Conservation (phyloP, 35 echinoderm and acorn worm species). For the Lytechinus variegatus region DNA sequence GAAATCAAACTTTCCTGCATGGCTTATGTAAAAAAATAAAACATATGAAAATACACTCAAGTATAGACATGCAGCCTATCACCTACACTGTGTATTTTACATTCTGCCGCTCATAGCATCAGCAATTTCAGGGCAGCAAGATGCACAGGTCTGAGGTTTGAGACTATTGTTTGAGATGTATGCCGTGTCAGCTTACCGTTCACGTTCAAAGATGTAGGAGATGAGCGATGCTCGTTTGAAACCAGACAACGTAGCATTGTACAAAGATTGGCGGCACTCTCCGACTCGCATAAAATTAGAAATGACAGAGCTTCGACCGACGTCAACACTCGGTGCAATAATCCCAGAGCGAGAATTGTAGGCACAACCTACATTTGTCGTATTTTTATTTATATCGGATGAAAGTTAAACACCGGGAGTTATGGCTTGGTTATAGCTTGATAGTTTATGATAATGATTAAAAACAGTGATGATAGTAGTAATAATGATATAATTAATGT, state of each 20-base stretch:
- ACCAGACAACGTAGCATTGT: background rate
- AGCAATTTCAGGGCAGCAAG: background rate
- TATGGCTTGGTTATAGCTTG: too few relatives aligned
- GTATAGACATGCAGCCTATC: too few relatives aligned
- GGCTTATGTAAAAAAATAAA: background rate
- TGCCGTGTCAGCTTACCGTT: background rate
- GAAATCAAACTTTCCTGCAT: background rate
- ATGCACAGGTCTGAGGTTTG: background rate
- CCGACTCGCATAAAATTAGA: background rate
- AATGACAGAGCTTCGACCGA: background rate
- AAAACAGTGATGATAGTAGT: too few relatives aligned
- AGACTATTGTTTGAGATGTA: background rate
- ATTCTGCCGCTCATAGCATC: background rate
- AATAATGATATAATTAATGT: too few relatives aligned
- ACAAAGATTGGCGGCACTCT: background rate
- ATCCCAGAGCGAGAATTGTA: background rate
- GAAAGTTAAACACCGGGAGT: too few relatives aligned
- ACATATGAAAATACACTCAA: background rate
- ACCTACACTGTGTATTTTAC: background rate
- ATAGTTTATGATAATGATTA: too few relatives aligned
- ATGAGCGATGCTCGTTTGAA: background rate
- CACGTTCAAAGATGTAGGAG: background rate
- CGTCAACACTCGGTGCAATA: background rate
- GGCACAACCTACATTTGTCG: too few relatives aligned
- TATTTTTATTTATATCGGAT: too few relatives aligned